Evolutionary conservation across 2,888 invertebrate species (phyloP).

Genomic region (Synergus gifuensis): DNA sequence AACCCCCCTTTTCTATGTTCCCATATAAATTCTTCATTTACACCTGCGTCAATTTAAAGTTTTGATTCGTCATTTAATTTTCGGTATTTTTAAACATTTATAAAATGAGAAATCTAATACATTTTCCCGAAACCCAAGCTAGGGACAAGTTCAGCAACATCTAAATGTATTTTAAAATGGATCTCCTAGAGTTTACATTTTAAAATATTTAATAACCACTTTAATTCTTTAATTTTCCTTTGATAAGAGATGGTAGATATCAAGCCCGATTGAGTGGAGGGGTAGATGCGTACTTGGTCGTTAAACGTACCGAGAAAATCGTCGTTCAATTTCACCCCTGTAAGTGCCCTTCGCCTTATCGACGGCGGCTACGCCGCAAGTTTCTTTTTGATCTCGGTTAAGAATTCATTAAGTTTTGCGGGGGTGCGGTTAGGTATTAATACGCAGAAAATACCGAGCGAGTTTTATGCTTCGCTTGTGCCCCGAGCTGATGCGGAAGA

Average conservation of each 20-base stretch:
- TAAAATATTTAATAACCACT: neutral
- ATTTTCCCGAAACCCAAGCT: too few species aligned
- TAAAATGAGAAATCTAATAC: too few species aligned
- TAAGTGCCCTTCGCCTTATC: conserved; percentile 54
- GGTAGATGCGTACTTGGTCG: conserved; percentile 60
- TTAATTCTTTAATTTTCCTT: conserved; percentile 31
- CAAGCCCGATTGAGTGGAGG: neutral
- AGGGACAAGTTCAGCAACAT: too few species aligned
- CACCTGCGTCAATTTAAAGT: too few species aligned
- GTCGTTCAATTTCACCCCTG: conserved; percentile 63
- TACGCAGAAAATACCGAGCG: conserved; percentile 72
- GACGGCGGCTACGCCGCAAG: conserved; percentile 53
- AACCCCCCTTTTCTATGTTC: too few species aligned
- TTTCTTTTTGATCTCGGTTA: conserved; percentile 77
- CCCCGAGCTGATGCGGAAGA: conserved; percentile 58
- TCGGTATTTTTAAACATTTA: too few species aligned
- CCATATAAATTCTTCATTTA: too few species aligned
- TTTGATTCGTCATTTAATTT: too few species aligned
- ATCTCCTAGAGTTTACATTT: neutral
- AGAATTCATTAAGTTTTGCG: conserved; percentile 77
- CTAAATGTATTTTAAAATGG: neutral
- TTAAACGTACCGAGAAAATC: conserved; percentile 73
- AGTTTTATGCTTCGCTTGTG: conserved; percentile 71
- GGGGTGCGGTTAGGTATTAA: conserved; percentile 75
- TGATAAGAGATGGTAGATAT: conserved; percentile 14